These are phyloP conservation scores for Gortyna flavago DNA, from an alignment of 2,888 invertebrate genomes.

Conservation along the genomic window DNA sequence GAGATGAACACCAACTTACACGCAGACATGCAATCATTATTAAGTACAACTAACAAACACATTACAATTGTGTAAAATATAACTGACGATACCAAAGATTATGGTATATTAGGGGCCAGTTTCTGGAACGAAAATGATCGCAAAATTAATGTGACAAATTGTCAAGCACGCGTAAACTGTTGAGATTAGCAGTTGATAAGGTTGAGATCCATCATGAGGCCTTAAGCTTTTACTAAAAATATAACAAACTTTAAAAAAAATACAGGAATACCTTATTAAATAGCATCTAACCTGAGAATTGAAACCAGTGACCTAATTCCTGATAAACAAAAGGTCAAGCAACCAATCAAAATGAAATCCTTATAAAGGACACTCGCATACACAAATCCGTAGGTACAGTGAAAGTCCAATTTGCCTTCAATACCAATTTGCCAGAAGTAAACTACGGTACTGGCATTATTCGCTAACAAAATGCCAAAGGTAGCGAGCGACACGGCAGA, in stretches of 20 bases:
- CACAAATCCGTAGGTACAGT: conserved; percentile 51
- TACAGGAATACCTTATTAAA: neutral
- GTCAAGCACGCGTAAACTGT: neutral
- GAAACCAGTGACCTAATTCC: conserved; percentile 14
- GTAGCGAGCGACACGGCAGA: conserved; percentile 57
- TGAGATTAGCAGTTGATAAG: neutral
- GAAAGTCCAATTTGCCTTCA: conserved; percentile 73
- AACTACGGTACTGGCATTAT: conserved; percentile 55
- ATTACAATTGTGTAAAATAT: neutral
- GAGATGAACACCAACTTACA: conserved; percentile 19
- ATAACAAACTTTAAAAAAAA: neutral
- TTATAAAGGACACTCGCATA: conserved; percentile 25
- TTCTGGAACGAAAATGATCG: neutral
- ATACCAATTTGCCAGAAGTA: conserved; percentile 73
- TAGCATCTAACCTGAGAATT: neutral
- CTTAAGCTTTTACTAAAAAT: neutral
- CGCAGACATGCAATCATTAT: neutral
- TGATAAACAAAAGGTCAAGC: neutral
- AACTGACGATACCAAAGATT: neutral
- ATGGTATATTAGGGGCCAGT: neutral
- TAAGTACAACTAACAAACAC: neutral
- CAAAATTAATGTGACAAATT: neutral
- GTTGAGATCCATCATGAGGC: neutral
- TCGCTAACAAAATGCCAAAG: conserved; percentile 70
- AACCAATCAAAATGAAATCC: conserved; percentile 7